These are phyloP conservation scores for Tanytarsus gracilentus DNA, from an alignment of 2,888 invertebrate species.

Conservation along the genomic window DNA sequence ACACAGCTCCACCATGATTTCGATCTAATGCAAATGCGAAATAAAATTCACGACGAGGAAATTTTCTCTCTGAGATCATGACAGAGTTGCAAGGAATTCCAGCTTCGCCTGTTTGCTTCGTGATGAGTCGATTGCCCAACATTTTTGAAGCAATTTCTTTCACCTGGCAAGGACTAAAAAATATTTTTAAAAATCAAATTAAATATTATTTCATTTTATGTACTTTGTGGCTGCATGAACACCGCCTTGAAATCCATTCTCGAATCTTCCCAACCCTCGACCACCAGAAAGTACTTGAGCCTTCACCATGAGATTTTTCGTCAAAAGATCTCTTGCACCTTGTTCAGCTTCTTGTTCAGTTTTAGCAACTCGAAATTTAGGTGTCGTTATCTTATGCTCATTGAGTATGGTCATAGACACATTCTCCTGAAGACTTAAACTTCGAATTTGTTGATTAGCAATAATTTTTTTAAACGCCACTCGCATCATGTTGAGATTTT, in stretches of 20 bases:
- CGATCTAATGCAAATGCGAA: conserved; percentile 93
- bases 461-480: no score
- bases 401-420: background rate
- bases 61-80: conserved; percentile 88
- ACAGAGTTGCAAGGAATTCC: conserved; percentile 82
- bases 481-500: no score
- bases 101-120: conserved; percentile 86
- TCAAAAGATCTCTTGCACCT: conserved; percentile 59
- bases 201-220: conserved; percentile 27
- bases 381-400: conserved; percentile 10
- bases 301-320: conserved; percentile 67
- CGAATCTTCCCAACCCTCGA: conserved; percentile 65
- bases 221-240: conserved; percentile 53
- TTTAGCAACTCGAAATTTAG: conserved; percentile 69
- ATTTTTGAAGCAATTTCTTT: conserved; percentile 68
- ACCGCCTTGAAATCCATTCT: conserved; percentile 65
- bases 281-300: conserved; percentile 71
- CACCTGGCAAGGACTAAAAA: conserved; percentile 70
- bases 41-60: conserved; percentile 87
- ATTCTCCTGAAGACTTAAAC: conserved; percentile 9
- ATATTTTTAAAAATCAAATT: no score
- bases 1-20: conserved; percentile 83
- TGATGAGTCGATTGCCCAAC: conserved; percentile 76
- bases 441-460: conserved; percentile 8
- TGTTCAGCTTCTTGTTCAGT: conserved; percentile 65